Conservation (phyloP, 92 coral and sea anemone genomes). For the Actinostola sp. region DNA sequence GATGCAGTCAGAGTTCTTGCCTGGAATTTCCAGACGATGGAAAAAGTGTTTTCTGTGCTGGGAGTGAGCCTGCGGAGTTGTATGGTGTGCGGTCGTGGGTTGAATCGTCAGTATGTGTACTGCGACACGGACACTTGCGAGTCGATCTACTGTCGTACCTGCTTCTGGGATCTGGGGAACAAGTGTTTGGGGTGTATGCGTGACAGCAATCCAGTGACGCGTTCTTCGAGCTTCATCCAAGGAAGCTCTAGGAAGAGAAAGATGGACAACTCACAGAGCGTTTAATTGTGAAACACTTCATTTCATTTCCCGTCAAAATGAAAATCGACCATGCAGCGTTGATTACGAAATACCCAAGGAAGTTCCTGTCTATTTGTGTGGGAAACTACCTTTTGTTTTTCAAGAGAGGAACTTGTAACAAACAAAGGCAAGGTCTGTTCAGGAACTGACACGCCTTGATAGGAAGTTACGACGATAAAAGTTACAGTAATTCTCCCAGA, state of each 20-base stretch:
- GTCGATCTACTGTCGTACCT: conserved; percentile 92
- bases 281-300: neutral
- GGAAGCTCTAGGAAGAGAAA: conserved; percentile 44
- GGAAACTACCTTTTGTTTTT: too few species aligned
- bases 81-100: conserved; percentile 83
- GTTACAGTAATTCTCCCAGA: neutral
- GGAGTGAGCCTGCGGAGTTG: conserved; percentile 78
- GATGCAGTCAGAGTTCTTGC: conserved; percentile 82
- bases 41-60: conserved; percentile 66
- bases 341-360: neutral
- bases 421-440: too few species aligned
- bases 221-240: conserved; percentile 56
- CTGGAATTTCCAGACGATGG: conserved; percentile 69
- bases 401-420: too few species aligned
- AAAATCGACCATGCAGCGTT: neutral
- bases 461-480: neutral
- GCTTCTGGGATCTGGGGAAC: conserved; percentile 97
- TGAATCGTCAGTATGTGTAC: conserved; percentile 70
- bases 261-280: conserved; percentile 8
- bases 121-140: conserved; percentile 88
- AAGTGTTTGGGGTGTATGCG: conserved; percentile 94
- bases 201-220: conserved; percentile 80
- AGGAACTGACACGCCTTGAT: neutral
- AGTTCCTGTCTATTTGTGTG: neutral
- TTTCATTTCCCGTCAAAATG: neutral